Base-by-base conservation (phyloP, 2,113 vertebrate species). In the Eurystomus gularis region DNA sequence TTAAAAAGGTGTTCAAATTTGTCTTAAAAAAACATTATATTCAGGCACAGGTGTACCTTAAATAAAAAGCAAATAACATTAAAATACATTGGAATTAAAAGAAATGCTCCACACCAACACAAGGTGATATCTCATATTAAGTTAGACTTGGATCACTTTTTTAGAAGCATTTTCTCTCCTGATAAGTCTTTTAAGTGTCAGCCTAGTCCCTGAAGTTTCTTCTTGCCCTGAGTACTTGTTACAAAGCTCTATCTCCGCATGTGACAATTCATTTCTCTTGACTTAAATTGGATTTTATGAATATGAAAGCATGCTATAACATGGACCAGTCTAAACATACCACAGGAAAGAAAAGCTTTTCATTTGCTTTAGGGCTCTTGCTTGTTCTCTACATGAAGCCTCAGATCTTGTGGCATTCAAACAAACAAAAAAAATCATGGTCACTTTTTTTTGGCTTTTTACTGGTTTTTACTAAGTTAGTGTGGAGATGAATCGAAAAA, bases 351-450 rank as follows among this genome's bases (percentile, higher is more conserved):
- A 64, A 39, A n/a, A 49, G 26, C 3, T 80, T 55, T 52, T 35
- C 4, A 13, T 75, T 64, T 57, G 15, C n/a, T 69, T 9, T 31
- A 28, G 37, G 14, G 44, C 25, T 28, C 17, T 82, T 52, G 5
- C 52, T 65, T 71, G 44, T 13, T 48, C 6, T 49, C 31, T 16
- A 20, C 23, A 13, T 64, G 18, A 15, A 40, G 21, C n/a, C 44
- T 35, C 29, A 39, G 33, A 40, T 81, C 13, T 64, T 1, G 1
- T 35, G 20, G 31, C 0, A 0, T 35, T 58, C 28, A 31, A 37
- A n/a, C 11, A 68, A 73, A 33, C 24, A 37, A 49, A 84, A 33
- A 26, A 40, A 3, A 1, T 11, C 8, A 11, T 44, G 42, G 16
- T 16, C 16, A 16, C 16, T 44, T 16, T 13, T 16, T 44, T 44